Conservation (phyloP, 1,140 invertebrate genomes). For the Adelges cooleyi region DNA sequence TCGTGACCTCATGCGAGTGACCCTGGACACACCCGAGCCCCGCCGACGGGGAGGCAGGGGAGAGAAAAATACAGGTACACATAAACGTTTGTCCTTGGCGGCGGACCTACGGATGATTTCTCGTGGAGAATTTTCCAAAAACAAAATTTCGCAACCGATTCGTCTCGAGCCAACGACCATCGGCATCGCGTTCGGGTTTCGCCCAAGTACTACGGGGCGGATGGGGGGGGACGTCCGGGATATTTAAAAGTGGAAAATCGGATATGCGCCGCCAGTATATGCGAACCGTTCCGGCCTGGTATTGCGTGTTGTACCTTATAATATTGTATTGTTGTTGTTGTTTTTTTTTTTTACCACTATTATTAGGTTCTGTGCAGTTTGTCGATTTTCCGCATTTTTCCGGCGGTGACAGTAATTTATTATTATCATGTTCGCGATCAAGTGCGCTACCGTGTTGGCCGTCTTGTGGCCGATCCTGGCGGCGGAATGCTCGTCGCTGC, state of each 20-base stretch:
- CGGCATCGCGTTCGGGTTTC: not conserved
- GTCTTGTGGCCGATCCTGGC: not conserved
- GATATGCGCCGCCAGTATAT: slow-evolving; percentile 10
- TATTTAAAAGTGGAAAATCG: slow-evolving; percentile 19
- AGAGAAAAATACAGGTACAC: not conserved
- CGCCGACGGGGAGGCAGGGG: not conserved
- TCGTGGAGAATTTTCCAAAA: not conserved
- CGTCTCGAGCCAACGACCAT: slow-evolving; percentile 1
- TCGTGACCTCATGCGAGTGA: slow-evolving; percentile 10
- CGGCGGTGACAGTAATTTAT: too few relatives aligned
- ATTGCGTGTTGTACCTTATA: too few relatives aligned
- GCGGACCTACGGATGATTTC: slow-evolving; percentile 6
- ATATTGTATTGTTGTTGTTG: too few relatives aligned
- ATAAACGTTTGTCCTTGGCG: slow-evolving; percentile 2
- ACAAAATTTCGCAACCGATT: slow-evolving; percentile 21
- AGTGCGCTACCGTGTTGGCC: not conserved
- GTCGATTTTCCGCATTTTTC: too few relatives aligned
- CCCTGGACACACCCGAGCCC: slow-evolving; percentile 3
- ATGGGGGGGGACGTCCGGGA: not conserved
- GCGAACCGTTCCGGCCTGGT: too few relatives aligned
- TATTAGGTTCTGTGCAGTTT: too few relatives aligned
- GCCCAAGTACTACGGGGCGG: too few relatives aligned
- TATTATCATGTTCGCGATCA: not conserved
- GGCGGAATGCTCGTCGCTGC: not conserved
- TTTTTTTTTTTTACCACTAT: too few relatives aligned